phyloP scores from a whole-genome alignment of 2,888 invertebrate species.

The Sceliomorpha sp. region DNA sequence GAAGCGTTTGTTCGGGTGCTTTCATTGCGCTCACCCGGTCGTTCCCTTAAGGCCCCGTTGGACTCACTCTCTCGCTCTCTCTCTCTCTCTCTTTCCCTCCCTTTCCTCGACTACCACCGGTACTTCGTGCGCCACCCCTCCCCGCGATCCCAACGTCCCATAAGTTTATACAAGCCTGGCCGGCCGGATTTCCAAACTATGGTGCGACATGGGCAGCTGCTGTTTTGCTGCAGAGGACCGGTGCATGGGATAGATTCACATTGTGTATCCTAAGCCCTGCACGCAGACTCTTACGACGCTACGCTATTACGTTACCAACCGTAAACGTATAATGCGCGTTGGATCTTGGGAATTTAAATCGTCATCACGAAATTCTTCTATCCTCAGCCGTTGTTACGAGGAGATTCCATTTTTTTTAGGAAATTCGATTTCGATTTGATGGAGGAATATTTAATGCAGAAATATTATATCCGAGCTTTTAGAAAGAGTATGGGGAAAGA shows the following conservation, averaged over 20 bases:
- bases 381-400: no score
- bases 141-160: constrained; percentile 23
- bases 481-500: no score
- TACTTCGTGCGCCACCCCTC: no score
- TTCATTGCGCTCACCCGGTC: constrained; percentile 36
- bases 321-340: constrained; percentile 37
- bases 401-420: no score
- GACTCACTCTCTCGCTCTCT: constrained; percentile 1
- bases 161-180: constrained; percentile 35
- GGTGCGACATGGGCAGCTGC: constrained; percentile 66
- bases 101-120: no score
- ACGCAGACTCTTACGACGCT: constrained; percentile 44
- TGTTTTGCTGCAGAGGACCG: constrained; percentile 69
- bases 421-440: no score
- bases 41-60: constrained; percentile 38
- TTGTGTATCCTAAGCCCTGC: constrained; percentile 64
- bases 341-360: constrained; percentile 47
- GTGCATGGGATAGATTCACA: constrained; percentile 74
- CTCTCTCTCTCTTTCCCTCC: constrained; percentile 22
- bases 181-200: constrained; percentile 65
- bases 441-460: no score
- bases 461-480: no score
- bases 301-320: constrained; percentile 41
- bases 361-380: constrained; percentile 39
- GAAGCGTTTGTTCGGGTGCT: constrained; percentile 24